Base-by-base conservation (phyloP, 2,797 vertebrate genomes). In the Typhlichthys subterraneus region DNA sequence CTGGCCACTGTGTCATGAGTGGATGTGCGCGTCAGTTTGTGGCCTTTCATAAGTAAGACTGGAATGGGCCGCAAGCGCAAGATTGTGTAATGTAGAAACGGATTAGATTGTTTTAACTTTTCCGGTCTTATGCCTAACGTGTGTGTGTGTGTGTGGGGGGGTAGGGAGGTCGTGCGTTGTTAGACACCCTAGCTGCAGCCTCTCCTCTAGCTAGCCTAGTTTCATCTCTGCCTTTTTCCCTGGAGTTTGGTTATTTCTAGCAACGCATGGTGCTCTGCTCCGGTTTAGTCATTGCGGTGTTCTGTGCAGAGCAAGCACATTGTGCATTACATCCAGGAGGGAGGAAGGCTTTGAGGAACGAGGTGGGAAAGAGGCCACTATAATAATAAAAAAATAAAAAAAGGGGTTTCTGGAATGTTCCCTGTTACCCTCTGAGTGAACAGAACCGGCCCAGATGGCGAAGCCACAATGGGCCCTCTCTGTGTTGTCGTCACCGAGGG, bases 201-300 rank as follows among this genome's bases (percentile, higher is more conserved):
- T 69, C 78, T 74, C 65, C 83, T 80, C 31, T 42, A 46, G 72
- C 71, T 82, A 86, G 75, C 86, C 87, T 82, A 89, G 67, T 89
- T 91, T 72, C 53, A 64, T 68, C 72, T 51, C 51, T 19, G 61
- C 53, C 45, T 60, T 70, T 79, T 48, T 13, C 87, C 79, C 84
- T 73, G 72, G 83, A 76, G 83, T 65, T 59, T 52, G 59, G 84
- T 82, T 88, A 89, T 88, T 89, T 87, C 82, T 64, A 81, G 84
- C 64, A n/a, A 71, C 75, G 77, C 17, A 38, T 67, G 45, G 45
- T 5, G 60, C 69, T 76, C 73, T 85, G 72, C 77, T 87, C 83
- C 0, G 63, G 66, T 82, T 88, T 81, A 63, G 64, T 76, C 65
- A 59, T 57, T 60, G 61, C 23, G 50, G 70, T 70, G 61, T 75